Percentiles rank a stretch among this genome's conserved stretches.
Evolutionary conservation across 2,888 invertebrate genomes (phyloP).

Genomic region (Drosophila phalerata): DNA sequence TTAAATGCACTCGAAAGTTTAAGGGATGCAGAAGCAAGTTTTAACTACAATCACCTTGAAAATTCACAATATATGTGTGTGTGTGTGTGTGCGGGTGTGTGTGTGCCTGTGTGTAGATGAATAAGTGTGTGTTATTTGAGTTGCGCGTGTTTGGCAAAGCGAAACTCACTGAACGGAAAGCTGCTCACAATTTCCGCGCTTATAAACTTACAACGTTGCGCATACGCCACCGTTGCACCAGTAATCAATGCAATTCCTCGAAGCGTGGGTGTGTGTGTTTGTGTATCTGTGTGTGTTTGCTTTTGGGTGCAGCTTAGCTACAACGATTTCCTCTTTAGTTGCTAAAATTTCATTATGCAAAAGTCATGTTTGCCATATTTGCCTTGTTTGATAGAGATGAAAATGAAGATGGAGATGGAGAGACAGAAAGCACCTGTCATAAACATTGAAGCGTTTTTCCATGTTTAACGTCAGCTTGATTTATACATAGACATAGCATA

Average conservation of each 20-base stretch:
- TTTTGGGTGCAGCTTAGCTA: slow-evolving; percentile 28
- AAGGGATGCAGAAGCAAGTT: slow-evolving; percentile 22
- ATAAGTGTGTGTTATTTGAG: slow-evolving; percentile 12
- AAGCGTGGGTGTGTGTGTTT: neutral
- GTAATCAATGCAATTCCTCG: slow-evolving; percentile 30
- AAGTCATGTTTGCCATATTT: slow-evolving; percentile 47
- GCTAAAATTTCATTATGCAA: slow-evolving; percentile 54
- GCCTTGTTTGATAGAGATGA: slow-evolving; percentile 5
- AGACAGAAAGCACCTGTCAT: slow-evolving; percentile 51
- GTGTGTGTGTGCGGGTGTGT: neutral
- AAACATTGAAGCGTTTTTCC: slow-evolving; percentile 59
- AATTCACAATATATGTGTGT: slow-evolving; percentile 5
- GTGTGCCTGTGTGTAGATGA: slow-evolving; percentile 6
- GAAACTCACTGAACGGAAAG: slow-evolving; percentile 44
- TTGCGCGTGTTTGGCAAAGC: slow-evolving; percentile 24
- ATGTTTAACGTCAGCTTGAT: slow-evolving; percentile 54
- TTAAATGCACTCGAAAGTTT: slow-evolving; percentile 28
- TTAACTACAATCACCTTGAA: slow-evolving; percentile 44
- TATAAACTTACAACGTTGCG: slow-evolving; percentile 34
- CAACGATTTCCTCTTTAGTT: slow-evolving; percentile 52
- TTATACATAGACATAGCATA: slow-evolving; percentile 15
- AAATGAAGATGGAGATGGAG: neutral
- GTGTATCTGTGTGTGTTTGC: slow-evolving; percentile 12
- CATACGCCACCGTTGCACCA: slow-evolving; percentile 26
- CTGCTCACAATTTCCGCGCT: slow-evolving; percentile 55